Conservation (phyloP, 2,797 vertebrate genomes). For the Uromys caudimaculatus region DNA sequence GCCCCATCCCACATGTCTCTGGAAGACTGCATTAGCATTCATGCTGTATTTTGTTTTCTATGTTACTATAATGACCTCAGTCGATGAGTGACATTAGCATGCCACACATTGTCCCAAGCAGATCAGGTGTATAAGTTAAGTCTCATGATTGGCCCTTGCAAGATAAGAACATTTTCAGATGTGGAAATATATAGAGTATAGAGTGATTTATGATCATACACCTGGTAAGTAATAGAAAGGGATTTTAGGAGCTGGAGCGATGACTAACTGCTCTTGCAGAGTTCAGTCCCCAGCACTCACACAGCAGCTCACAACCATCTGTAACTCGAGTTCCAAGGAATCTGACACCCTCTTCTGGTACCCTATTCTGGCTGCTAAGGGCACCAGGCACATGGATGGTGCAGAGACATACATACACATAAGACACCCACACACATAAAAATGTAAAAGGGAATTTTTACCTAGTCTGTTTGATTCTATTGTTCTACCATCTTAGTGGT, state of each 20-base stretch:
- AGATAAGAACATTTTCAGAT: conserved; percentile 15
- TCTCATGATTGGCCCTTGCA: not conserved
- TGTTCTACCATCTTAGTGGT: not conserved
- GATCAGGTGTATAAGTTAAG: not conserved
- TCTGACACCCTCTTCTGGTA: not conserved
- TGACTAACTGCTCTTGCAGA: not conserved
- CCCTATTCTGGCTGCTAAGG: not conserved
- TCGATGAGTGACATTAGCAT: not conserved
- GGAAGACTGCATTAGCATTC: not conserved
- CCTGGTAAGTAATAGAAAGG: not conserved
- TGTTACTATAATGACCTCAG: not conserved
- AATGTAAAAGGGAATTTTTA: not conserved
- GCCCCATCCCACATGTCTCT: not conserved
- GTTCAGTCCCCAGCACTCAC: not conserved
- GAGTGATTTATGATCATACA: not conserved
- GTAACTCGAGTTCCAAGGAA: not conserved
- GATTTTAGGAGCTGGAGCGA: not conserved
- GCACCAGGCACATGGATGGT: not conserved
- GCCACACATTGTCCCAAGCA: not conserved
- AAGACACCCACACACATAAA: not conserved
- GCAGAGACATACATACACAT: not conserved
- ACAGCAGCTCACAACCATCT: not conserved
- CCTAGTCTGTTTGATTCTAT: not conserved
- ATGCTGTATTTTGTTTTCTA: not conserved
- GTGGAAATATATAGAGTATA: not conserved